phyloP scores from a whole-genome alignment of 2,888 invertebrate species.

The Vesta saturnalis region DNA sequence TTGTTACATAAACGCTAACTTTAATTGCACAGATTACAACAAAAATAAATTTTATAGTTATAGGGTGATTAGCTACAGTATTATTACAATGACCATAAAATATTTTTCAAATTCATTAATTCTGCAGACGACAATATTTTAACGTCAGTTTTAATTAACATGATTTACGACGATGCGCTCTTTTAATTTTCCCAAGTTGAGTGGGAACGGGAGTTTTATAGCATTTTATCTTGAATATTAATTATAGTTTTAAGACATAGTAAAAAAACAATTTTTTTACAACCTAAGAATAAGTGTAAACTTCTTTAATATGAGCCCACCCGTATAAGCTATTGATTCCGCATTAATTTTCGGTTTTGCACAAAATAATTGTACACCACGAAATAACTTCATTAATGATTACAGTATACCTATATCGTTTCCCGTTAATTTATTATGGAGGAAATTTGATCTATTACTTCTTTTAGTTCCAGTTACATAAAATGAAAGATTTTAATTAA shows the following conservation, averaged over 20 bases:
- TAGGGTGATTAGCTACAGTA: neutral
- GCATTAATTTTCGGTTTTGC: no score
- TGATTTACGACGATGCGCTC: conserved; percentile 41
- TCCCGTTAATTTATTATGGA: no score
- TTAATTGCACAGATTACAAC: neutral
- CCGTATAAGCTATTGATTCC: no score
- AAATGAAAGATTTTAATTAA: no score
- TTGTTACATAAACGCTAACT: neutral
- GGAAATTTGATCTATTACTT: no score
- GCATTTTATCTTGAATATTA: conserved; percentile 26
- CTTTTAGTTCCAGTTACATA: no score
- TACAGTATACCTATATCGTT: no score
- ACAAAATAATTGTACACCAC: no score
- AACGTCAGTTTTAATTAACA: conserved; percentile 46
- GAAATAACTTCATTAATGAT: no score
- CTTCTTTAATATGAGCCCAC: no score
- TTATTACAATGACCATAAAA: conserved; percentile 25
- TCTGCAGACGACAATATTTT: conserved; percentile 42
- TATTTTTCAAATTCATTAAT: conserved; percentile 45
- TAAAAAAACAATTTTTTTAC: neutral
- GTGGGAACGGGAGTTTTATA: conserved; percentile 24
- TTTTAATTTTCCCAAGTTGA: conserved; percentile 36
- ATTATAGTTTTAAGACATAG: conserved; percentile 19
- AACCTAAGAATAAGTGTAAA: no score
- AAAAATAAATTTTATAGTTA: neutral